These are phyloP conservation scores for Chironex yamaguchii DNA, from an alignment of 30 jellyfish, hydroid and myxozoan species.

Conservation along the genomic window DNA sequence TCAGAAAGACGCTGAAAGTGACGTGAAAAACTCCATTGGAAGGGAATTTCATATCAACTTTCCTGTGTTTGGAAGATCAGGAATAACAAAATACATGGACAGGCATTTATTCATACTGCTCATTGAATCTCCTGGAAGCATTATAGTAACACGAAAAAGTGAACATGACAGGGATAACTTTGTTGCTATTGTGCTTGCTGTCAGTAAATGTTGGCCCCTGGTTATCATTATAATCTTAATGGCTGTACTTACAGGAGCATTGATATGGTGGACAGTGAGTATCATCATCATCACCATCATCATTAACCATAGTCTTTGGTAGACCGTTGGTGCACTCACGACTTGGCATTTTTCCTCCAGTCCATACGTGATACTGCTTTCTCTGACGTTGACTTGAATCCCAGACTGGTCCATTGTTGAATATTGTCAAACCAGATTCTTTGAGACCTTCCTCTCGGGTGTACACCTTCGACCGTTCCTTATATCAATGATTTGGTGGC, in stretches of 20 bases:
- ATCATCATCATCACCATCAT: too few species aligned
- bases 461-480: too few species aligned
- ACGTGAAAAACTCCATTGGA: slow-evolving; percentile 14
- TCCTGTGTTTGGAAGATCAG: slow-evolving; percentile 20
- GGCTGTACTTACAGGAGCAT: slow-evolving; percentile 32
- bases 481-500: too few species aligned
- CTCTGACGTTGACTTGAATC: too few species aligned
- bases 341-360: too few species aligned
- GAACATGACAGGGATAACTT: slow-evolving; percentile 8
- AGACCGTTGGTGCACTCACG: too few species aligned
- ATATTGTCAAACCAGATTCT: too few species aligned
- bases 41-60: slow-evolving; percentile 26
- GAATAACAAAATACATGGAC: neutral
- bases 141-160: slow-evolving; percentile 41
- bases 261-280: slow-evolving; percentile 53
- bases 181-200: slow-evolving; percentile 21
- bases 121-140: slow-evolving; percentile 26
- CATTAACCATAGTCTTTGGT: too few species aligned
- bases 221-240: slow-evolving; percentile 11
- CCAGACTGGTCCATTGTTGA: too few species aligned
- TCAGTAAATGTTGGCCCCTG: slow-evolving; percentile 53
- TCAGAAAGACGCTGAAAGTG: neutral
- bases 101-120: slow-evolving; percentile 1
- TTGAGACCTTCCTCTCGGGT: too few species aligned
- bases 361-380: too few species aligned